phyloP scores from a whole-genome alignment of 2,888 invertebrate genomes.

The Drosophila pseudotakahashii region DNA sequence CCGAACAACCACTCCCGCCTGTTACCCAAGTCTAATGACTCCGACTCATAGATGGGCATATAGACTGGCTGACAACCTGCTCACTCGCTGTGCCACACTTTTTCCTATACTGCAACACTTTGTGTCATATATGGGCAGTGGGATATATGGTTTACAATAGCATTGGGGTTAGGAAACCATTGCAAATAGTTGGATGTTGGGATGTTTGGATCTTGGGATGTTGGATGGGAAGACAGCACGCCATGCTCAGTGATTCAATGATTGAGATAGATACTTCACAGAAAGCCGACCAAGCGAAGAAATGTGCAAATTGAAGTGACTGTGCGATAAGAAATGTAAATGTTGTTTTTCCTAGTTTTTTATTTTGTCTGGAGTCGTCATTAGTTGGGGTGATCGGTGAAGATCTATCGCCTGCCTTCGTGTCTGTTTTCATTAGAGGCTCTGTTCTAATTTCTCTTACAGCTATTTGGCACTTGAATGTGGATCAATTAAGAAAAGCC shows the following conservation, averaged over 20 bases:
- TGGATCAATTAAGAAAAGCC: constrained; percentile 20
- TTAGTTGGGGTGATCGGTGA: constrained; percentile 16
- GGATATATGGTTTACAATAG: constrained; percentile 37
- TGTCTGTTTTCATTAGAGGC: constrained; percentile 59
- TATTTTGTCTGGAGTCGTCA: constrained; percentile 27
- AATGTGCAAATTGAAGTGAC: constrained; percentile 68
- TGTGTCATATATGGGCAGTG: constrained; percentile 45
- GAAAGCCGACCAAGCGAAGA: constrained; percentile 49
- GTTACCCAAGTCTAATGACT: constrained; percentile 42
- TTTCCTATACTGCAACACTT: constrained; percentile 28
- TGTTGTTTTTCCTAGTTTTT: constrained; percentile 14
- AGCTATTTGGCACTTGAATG: constrained; percentile 29
- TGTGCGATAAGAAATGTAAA: constrained; percentile 68
- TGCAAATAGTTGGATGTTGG: constrained; percentile 39
- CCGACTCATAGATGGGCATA: constrained; percentile 53
- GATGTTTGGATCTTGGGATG: constrained; percentile 24
- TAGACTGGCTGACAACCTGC: constrained; percentile 61
- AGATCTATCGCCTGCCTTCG: constrained; percentile 38
- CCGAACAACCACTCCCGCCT: constrained; percentile 5
- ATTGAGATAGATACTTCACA: constrained; percentile 56
- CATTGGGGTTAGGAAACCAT: constrained; percentile 77
- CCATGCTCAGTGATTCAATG: constrained; percentile 43
- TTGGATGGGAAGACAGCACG: constrained; percentile 65
- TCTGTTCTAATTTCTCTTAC: constrained; percentile 52
- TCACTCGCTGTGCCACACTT: constrained; percentile 55